phyloP scores from a whole-genome alignment of 1,140 invertebrate species.

The Neodiprion pinetum region DNA sequence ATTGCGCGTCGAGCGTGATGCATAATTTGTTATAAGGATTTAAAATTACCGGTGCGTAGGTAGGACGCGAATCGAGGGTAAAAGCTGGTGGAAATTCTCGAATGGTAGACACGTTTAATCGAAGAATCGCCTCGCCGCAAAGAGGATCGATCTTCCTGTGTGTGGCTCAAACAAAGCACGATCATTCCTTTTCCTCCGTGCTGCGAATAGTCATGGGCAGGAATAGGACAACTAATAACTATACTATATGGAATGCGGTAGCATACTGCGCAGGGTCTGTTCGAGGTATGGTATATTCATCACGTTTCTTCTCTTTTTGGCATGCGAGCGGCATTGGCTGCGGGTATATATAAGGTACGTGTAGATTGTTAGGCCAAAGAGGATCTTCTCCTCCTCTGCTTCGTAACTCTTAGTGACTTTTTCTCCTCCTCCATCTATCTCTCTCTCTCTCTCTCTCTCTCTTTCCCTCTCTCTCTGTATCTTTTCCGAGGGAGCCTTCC shows the following conservation, averaged over 20 bases:
- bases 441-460: slow-evolving; percentile 10
- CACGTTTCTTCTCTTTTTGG: neutral
- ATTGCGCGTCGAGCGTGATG: slow-evolving; percentile 57
- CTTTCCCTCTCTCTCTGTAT: slow-evolving; percentile 13
- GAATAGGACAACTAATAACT: neutral
- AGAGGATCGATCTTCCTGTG: neutral
- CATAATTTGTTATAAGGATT: slow-evolving; percentile 19
- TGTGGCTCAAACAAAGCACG: neutral
- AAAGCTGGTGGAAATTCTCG: neutral
- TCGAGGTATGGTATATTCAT: neutral
- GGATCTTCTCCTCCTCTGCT: neutral
- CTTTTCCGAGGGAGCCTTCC: neutral
- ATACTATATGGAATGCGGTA: slow-evolving; percentile 2
- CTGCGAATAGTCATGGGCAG: neutral
- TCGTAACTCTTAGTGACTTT: neutral
- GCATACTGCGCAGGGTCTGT: neutral
- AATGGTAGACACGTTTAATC: neutral
- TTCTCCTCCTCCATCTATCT: neutral
- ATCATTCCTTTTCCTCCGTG: neutral
- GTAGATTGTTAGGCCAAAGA: neutral
- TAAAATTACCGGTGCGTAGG: no score
- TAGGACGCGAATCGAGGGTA: no score
- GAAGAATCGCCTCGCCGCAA: no score
- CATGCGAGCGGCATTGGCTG: no score
- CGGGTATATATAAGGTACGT: no score